Conservation (phyloP, 2,113 vertebrate species). For the Chiloscyllium plagiosum region DNA sequence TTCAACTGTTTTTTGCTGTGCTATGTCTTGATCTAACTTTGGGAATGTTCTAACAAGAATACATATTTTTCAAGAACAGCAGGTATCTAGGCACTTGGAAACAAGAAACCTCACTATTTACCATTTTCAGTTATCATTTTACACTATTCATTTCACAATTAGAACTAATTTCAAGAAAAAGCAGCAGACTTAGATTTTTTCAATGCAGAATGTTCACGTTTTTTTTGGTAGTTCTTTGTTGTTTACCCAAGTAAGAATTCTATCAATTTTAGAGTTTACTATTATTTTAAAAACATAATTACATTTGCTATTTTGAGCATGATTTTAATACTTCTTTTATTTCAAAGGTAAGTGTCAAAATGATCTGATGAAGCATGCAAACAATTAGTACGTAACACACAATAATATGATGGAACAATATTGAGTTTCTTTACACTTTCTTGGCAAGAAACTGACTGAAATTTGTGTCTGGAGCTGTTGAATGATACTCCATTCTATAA, state of each 20-base stretch:
- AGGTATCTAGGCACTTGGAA: neutral
- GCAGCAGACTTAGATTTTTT: neutral
- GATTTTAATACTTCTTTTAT: neutral
- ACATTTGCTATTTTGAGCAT: neutral
- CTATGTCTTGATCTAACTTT: neutral
- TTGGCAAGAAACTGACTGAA: neutral
- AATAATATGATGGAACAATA: neutral
- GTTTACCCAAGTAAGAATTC: neutral
- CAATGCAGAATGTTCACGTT: neutral
- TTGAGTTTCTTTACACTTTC: neutral
- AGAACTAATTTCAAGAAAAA: neutral
- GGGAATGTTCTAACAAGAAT: neutral
- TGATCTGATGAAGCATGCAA: neutral
- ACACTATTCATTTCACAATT: neutral
- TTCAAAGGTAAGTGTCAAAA: neutral
- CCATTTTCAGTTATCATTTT: neutral
- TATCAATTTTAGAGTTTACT: neutral
- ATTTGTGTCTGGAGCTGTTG: neutral
- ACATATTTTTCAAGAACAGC: neutral
- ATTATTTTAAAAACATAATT: neutral
- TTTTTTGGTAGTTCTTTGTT: neutral
- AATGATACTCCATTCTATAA: neutral
- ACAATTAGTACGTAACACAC: neutral
- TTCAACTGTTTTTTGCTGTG: neutral
- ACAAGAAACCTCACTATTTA: neutral